phyloP scores from a whole-genome alignment of 2,888 invertebrate genomes.

The Acrobasis consociella region DNA sequence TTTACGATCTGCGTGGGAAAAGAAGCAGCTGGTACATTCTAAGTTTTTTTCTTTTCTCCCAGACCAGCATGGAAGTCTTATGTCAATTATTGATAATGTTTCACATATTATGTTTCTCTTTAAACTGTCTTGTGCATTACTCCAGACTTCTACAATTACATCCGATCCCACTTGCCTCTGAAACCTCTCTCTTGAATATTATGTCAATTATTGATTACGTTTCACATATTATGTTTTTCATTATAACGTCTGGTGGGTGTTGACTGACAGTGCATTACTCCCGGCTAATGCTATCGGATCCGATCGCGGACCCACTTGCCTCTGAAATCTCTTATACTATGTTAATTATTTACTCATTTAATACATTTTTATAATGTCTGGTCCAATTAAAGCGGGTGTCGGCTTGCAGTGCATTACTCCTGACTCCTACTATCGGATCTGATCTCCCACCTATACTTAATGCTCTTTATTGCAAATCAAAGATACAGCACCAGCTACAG shows the following conservation, averaged over 20 bases:
- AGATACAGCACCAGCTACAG: no score
- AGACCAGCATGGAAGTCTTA: no score
- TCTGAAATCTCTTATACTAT: no score
- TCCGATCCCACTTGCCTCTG: not conserved
- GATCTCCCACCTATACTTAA: not conserved
- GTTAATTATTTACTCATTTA: conserved; percentile 78
- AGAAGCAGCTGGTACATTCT: no score
- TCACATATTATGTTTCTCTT: conserved; percentile 79
- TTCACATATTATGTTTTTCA: no score
- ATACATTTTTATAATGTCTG: conserved; percentile 79
- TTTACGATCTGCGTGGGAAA: no score
- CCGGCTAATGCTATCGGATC: conserved; percentile 36
- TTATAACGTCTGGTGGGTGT: conserved; percentile 43
- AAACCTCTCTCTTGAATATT: not conserved
- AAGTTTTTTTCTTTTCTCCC: no score
- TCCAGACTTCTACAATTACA: conserved; percentile 40
- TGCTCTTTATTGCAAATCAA: no score
- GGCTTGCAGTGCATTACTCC: conserved; percentile 67
- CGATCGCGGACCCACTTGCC: not conserved
- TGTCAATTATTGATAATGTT: conserved; percentile 62
- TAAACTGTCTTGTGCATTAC: conserved; percentile 75
- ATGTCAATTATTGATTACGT: no score
- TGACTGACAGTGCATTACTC: conserved; percentile 69
- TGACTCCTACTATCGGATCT: conserved; percentile 32
- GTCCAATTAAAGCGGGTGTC: conserved; percentile 75